phyloP scores from a whole-genome alignment of 1,140 invertebrate species.

The Drosophila parvula region DNA sequence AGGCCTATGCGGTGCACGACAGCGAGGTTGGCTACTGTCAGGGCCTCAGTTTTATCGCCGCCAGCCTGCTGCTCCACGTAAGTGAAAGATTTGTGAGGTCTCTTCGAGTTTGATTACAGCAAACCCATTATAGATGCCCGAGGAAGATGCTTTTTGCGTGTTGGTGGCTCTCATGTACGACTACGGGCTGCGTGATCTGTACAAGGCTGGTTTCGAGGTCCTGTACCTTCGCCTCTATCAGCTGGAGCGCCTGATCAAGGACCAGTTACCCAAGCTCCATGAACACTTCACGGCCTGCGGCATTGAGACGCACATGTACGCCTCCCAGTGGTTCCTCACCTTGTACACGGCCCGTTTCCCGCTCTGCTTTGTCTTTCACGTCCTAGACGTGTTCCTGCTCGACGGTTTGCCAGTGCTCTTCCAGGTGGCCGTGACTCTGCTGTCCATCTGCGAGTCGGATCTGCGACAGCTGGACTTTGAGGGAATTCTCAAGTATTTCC shows the following conservation, averaged over 20 bases:
- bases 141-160: constrained; percentile 99
- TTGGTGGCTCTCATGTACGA: constrained; percentile 98
- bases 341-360: constrained; percentile 99
- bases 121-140: constrained; percentile 93
- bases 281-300: constrained; percentile 96
- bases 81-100: constrained; percentile 82
- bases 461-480: constrained; percentile 98
- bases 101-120: not conserved
- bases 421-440: constrained; percentile 96
- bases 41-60: constrained; percentile 98
- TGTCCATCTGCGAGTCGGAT: constrained; percentile 96
- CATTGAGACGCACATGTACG: constrained; percentile 99
- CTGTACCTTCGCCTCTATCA: constrained; percentile 98
- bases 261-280: constrained; percentile 95
- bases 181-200: constrained; percentile 96
- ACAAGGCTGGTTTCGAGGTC: constrained; percentile 98
- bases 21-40: constrained; percentile 99
- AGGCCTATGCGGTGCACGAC: constrained; percentile 98
- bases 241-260: constrained; percentile 94
- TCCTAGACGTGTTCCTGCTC: constrained; percentile 97
- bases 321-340: constrained; percentile 99
- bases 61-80: constrained; percentile 97
- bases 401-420: constrained; percentile 98
- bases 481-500: constrained; percentile 96
- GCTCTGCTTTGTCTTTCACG: constrained; percentile 98